These are phyloP conservation scores for Drosophila novamexicana DNA, from an alignment of 1,140 invertebrate species.

Conservation along the genomic window DNA sequence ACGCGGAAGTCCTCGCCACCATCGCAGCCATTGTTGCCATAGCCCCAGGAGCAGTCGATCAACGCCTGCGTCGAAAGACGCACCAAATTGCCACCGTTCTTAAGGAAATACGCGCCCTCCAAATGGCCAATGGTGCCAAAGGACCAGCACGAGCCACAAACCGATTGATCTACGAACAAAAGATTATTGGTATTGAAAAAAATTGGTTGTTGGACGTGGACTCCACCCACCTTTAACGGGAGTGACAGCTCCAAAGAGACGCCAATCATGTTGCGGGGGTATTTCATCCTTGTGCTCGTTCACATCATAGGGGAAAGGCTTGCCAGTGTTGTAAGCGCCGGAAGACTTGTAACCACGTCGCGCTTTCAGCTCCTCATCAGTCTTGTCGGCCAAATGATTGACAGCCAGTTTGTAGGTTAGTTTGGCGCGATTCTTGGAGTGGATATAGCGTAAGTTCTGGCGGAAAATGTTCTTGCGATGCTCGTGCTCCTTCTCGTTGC, in stretches of 20 bases:
- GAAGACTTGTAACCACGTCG: slow-evolving; percentile 90
- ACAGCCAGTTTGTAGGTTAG: slow-evolving; percentile 90
- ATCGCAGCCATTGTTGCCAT: slow-evolving; percentile 98
- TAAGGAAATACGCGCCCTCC: slow-evolving; percentile 95
- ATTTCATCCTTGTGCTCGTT: slow-evolving; percentile 81
- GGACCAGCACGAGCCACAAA: slow-evolving; percentile 98
- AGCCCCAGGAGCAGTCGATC: slow-evolving; percentile 98
- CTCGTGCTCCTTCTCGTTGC: slow-evolving; percentile 87
- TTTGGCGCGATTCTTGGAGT: slow-evolving; percentile 93
- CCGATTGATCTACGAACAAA: slow-evolving; percentile 89
- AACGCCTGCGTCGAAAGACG: slow-evolving; percentile 95
- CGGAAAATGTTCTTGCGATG: slow-evolving; percentile 92
- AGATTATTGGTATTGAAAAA: neutral
- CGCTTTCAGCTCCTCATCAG: slow-evolving; percentile 91
- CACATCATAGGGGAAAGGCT: slow-evolving; percentile 87
- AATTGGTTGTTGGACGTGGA: too few relatives aligned
- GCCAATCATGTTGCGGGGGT: slow-evolving; percentile 94
- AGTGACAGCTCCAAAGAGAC: slow-evolving; percentile 95
- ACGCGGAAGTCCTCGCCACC: slow-evolving; percentile 96
- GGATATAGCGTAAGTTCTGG: slow-evolving; percentile 94
- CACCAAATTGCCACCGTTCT: slow-evolving; percentile 91
- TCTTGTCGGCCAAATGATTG: slow-evolving; percentile 95
- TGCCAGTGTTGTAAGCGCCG: slow-evolving; percentile 89
- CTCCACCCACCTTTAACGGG: slow-evolving; percentile 91
- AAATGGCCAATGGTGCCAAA: slow-evolving; percentile 97